Conservation (phyloP, 2,797 vertebrate species). For the Carcharodon carcharias region DNA sequence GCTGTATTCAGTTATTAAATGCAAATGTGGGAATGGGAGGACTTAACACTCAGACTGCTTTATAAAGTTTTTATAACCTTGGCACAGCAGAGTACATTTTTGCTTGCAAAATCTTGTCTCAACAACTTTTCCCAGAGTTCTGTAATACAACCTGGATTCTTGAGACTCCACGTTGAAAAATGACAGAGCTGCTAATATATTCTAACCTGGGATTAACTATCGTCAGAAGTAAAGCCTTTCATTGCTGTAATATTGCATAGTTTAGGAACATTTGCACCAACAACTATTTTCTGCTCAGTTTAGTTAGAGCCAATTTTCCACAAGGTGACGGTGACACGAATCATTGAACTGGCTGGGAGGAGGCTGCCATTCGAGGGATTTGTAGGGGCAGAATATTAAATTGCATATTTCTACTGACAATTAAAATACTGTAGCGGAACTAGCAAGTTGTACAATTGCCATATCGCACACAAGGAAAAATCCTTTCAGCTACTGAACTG, state of each 20-base stretch:
- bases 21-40: background rate
- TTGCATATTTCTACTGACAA: background rate
- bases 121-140: background rate
- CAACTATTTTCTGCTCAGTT: background rate
- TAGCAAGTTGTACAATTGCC: background rate
- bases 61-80: background rate
- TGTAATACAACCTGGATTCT: background rate
- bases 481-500: background rate
- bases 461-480: background rate
- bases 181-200: background rate
- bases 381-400: constrained; percentile 2
- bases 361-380: background rate
- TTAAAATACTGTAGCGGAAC: background rate
- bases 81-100: background rate
- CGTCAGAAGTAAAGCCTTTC: background rate
- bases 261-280: background rate
- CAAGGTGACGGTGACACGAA: background rate
- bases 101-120: background rate
- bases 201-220: background rate
- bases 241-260: background rate
- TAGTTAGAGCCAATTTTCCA: constrained; percentile 1
- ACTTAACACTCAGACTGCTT: background rate
- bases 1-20: background rate
- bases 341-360: background rate
- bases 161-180: background rate